Conservation (phyloP, 2,113 vertebrate genomes). For the Paradisaea rubra region DNA sequence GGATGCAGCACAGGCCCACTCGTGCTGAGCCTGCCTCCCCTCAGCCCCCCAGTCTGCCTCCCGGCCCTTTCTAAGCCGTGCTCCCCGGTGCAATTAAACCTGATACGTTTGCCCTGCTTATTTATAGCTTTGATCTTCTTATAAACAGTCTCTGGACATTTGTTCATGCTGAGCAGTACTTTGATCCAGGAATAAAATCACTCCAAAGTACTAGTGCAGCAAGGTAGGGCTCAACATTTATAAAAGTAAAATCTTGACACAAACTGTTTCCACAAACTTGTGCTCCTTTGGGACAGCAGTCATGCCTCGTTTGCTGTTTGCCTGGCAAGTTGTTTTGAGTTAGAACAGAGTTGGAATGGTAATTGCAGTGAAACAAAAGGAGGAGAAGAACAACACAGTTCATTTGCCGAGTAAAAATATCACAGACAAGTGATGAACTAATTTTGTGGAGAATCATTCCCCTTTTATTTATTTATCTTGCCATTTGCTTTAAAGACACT, state of each 20-base stretch:
- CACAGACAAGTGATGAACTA: neutral
- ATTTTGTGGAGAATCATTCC: neutral
- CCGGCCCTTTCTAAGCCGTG: neutral
- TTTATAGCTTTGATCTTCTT: constrained; percentile 21
- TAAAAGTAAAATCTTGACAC: constrained; percentile 10
- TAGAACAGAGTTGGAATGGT: neutral
- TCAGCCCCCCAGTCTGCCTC: neutral
- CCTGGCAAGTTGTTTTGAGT: neutral
- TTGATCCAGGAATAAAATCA: constrained; percentile 19
- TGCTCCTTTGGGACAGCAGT: neutral
- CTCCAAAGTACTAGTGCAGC: neutral
- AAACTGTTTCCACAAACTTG: neutral
- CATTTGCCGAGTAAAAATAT: neutral
- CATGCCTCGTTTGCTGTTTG: neutral
- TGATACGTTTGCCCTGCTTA: neutral
- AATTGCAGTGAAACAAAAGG: neutral
- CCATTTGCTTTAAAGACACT: neutral
- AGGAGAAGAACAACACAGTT: neutral
- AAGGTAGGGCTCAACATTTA: neutral
- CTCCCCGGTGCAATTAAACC: neutral
- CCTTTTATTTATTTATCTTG: neutral
- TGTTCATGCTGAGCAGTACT: constrained; percentile 15
- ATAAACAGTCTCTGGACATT: constrained; percentile 31
- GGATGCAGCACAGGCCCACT: neutral
- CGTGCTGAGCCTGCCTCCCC: neutral